Base-by-base conservation (phyloP, 2,113 vertebrate genomes). In the Sander vitreus region DNA sequence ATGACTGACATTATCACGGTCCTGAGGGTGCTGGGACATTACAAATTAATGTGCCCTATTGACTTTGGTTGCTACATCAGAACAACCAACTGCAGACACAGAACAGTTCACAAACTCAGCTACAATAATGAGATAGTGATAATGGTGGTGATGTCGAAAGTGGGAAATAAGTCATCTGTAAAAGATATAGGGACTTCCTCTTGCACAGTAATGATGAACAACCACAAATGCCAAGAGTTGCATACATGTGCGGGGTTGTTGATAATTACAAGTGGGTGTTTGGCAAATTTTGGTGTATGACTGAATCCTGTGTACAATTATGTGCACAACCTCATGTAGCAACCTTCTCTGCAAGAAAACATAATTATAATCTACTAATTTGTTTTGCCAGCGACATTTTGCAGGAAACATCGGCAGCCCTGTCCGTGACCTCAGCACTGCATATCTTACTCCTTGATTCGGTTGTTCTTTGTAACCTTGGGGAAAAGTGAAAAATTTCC, bases 11-110 rank as follows among this genome's bases (percentile, higher is more conserved):
- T 85, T 93, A 91, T 92, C 85, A 65, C 80, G 55, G 82, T 75
- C 88, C 86, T 30, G 66, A 78, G 80, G 84, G 81, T 69, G 65
- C 73, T 15, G 39, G 47, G 80, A 72, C 79, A 93, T 94, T 92
- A 92, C 80, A 88, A 84, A 83, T 93, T 93, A 79, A 93, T 93
- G 85, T 73, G 80, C 73, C 83, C 84, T 89, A 84, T 92, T 88
- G 85, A 93, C 90, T 93, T 81, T 79, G 86, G 80, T 88, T 30
- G 54, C 47, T 48, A 48, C 87, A 80, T 77, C 53, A 58, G 67
- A 72, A 63, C 73, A 78, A 78, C 76, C 77, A 85, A 78, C 89
- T 87, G 81, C 76, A 62, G 87, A 78, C 33, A 57, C 30, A 16
- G 63, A 66, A 80, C 45, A 19, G 66, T 57, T 80, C 65, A 83